These are phyloP conservation scores for Hyposoter didymator DNA, from an alignment of 2,888 invertebrate species.

Conservation along the genomic window DNA sequence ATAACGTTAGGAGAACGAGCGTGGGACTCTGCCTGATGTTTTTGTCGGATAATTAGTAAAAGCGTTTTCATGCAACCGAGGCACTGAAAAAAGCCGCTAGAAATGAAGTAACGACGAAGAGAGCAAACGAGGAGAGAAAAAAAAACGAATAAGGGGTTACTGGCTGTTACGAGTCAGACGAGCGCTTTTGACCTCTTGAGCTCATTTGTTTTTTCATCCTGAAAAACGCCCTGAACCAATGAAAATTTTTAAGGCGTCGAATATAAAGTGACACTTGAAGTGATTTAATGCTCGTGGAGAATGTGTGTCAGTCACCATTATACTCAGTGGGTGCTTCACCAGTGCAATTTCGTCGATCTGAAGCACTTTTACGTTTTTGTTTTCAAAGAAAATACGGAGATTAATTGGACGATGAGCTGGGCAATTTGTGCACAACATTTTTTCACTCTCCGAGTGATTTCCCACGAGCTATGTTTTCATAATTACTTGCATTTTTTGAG, in stretches of 20 bases:
- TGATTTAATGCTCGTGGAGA: constrained; percentile 1
- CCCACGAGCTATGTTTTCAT: constrained; percentile 15
- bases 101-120: constrained; percentile 30
- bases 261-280: not conserved
- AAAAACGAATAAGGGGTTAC: constrained; percentile 18
- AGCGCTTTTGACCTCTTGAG: constrained; percentile 17
- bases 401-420: not conserved
- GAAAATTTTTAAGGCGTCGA: not conserved
- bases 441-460: not conserved
- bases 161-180: constrained; percentile 25
- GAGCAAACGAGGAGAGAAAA: not conserved
- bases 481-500: constrained; percentile 8
- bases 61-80: constrained; percentile 75
- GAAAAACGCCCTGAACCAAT: not conserved
- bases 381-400: not conserved
- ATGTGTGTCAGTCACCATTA: not conserved
- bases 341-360: not conserved
- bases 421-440: not conserved
- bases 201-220: constrained; percentile 4
- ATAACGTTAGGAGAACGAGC: constrained; percentile 60
- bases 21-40: constrained; percentile 78
- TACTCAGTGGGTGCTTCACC: not conserved
- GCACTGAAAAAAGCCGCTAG: constrained; percentile 22
- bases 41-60: constrained; percentile 82
- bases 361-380: not conserved